A percentile compares a stretch with the other conserved stretches of the same genome.
Conservation (phyloP, 1,140 invertebrate species). For the Heliconius hermathena region DNA sequence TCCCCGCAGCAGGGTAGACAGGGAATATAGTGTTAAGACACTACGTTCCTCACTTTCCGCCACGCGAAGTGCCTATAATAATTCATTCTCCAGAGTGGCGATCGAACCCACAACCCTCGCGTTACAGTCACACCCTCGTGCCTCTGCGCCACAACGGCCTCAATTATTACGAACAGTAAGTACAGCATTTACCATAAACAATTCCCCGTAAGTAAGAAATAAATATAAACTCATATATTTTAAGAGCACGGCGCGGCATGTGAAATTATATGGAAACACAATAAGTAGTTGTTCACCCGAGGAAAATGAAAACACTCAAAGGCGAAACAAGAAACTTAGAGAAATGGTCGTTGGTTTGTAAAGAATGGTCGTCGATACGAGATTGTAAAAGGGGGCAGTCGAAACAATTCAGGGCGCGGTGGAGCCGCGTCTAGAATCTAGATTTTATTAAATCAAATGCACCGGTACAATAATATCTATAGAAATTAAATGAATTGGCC, state of each 20-base stretch:
- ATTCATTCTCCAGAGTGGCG: too few relatives aligned
- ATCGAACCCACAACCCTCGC: too few relatives aligned
- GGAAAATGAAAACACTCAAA: constrained; percentile 53
- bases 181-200: constrained; percentile 9
- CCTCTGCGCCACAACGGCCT: too few relatives aligned
- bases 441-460: constrained; percentile 40
- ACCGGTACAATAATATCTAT: constrained; percentile 32
- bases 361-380: constrained; percentile 41
- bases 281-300: constrained; percentile 47
- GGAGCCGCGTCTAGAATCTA: constrained; percentile 31
- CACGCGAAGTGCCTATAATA: too few relatives aligned
- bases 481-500: constrained; percentile 32
- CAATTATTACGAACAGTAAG: neutral
- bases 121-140: too few relatives aligned
- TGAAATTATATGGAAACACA: constrained; percentile 51
- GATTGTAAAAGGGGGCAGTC: constrained; percentile 40
- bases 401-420: constrained; percentile 40
- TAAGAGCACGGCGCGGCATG: constrained; percentile 26
- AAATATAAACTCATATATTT: constrained; percentile 27
- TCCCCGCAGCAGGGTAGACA: too few relatives aligned
- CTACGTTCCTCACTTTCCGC: too few relatives aligned
- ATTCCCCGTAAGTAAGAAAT: constrained; percentile 30
- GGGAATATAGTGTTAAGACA: too few relatives aligned
- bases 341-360: constrained; percentile 56
- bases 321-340: constrained; percentile 50